Evolutionary conservation across 1,140 invertebrate species (phyloP), one percentile per base, ranked within the genome.

Genomic region (Camponotus pennsylvanicus): DNA sequence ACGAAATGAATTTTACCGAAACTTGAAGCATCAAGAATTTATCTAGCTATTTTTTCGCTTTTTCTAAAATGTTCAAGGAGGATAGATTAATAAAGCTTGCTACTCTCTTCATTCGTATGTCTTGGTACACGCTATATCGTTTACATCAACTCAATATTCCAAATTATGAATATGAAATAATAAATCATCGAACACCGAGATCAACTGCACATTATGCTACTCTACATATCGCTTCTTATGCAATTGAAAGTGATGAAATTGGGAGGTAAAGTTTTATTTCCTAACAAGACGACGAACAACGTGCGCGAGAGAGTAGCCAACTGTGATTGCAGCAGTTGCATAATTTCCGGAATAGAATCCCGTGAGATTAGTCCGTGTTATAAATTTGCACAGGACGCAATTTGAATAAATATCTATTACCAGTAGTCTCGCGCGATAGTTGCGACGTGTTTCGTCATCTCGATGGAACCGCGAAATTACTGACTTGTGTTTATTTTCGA

Each of bases 271-370:
- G 37, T 80, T 70, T 57, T 57, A 70, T 80, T 80, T 70, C 64
- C 64, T 70, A 80, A 70, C 66, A 57, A 80, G 66, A 70, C 78
- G 32, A 70, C 78, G 78, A 57, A 80, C 64, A 80, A 80, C 37
- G 64, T 49, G 78, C 37, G 64, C 64, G 78, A 70, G 66, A 80
- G 66, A 55, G 78, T 80, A 70, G 49, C 64, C 64, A 64, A 69
- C 45, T 69, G 42, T 80, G 64, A 80, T 70, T 80, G 78, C 78
- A 40, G 52, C 9, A 15, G 21, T 80, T 80, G 78, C 78, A 80
- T 67, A 80, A 80, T 80, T 80, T 80, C 78, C 78, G 66, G 78
- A 67, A 80, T 80, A 70, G 64, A 80, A 70, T 80, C 76, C 61
- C 32, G 66, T 49, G 52, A 80, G 78, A 80, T 80, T 70, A 70